phyloP scores from a whole-genome alignment of 2,797 vertebrate species.

The Anisognathus igniventris region DNA sequence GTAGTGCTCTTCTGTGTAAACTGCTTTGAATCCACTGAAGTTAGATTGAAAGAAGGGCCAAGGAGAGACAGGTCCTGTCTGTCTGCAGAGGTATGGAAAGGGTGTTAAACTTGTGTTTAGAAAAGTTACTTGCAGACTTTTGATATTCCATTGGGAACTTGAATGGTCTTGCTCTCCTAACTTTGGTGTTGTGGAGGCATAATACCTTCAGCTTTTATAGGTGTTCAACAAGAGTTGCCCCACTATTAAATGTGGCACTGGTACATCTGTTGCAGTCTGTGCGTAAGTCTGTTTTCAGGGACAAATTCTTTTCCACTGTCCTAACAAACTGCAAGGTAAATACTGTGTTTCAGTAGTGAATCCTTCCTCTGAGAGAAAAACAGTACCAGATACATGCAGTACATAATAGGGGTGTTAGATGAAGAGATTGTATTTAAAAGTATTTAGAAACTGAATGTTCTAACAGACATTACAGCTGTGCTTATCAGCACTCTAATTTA shows the following conservation, averaged over 20 bases:
- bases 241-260: background rate
- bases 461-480: background rate
- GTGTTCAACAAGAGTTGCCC: background rate
- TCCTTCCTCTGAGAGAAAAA: background rate
- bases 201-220: background rate
- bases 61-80: background rate
- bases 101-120: background rate
- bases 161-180: background rate
- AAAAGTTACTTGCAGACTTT: background rate
- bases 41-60: background rate
- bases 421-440: background rate
- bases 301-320: background rate
- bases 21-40: background rate
- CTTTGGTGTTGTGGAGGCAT: background rate
- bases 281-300: background rate
- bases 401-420: background rate
- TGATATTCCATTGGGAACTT: background rate
- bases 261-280: background rate
- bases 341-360: background rate
- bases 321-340: background rate
- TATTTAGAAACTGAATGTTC: background rate
- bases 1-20: background rate
- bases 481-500: background rate
- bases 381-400: background rate
- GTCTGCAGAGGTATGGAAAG: background rate